phyloP scores from a whole-genome alignment of 2,888 invertebrate genomes.

The Drosophila merina region DNA sequence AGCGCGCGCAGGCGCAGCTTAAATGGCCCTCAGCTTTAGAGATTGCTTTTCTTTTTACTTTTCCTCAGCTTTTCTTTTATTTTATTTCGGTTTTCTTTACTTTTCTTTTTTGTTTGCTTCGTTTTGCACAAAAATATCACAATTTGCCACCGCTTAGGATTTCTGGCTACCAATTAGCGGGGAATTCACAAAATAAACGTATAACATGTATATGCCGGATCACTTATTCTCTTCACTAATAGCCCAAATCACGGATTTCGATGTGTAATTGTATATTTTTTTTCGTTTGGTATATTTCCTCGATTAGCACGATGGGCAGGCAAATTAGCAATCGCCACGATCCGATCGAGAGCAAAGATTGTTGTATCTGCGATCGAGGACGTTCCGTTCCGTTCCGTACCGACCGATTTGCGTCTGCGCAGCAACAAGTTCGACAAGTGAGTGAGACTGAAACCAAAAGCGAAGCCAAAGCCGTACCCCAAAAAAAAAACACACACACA shows the following conservation, averaged over 20 bases:
- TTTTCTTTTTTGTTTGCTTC: background rate
- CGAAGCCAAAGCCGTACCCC: constrained; percentile 34
- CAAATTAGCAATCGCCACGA: constrained; percentile 43
- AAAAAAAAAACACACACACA: constrained; percentile 6
- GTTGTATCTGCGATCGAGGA: constrained; percentile 9
- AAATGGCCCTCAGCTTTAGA: constrained; percentile 37
- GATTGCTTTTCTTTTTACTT: constrained; percentile 7
- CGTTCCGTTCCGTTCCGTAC: constrained; percentile 3
- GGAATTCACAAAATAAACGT: constrained; percentile 57
- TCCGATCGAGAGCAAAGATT: constrained; percentile 35
- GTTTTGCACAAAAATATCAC: constrained; percentile 51
- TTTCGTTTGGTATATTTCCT: constrained; percentile 1
- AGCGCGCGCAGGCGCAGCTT: constrained; percentile 67
- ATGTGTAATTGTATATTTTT: background rate
- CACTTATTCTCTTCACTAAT: constrained; percentile 20
- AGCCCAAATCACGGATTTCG: constrained; percentile 7
- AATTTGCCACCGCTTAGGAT: constrained; percentile 45
- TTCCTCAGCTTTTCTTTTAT: background rate
- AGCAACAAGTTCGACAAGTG: constrained; percentile 77
- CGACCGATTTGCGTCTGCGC: constrained; percentile 79
- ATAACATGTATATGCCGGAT: background rate
- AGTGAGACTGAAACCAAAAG: constrained; percentile 72
- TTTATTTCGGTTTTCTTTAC: constrained; percentile 11
- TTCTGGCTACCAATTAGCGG: constrained; percentile 66
- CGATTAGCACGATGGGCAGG: constrained; percentile 35